Conservation (phyloP, 2,888 invertebrate genomes). For the Limnephilus marmoratus region DNA sequence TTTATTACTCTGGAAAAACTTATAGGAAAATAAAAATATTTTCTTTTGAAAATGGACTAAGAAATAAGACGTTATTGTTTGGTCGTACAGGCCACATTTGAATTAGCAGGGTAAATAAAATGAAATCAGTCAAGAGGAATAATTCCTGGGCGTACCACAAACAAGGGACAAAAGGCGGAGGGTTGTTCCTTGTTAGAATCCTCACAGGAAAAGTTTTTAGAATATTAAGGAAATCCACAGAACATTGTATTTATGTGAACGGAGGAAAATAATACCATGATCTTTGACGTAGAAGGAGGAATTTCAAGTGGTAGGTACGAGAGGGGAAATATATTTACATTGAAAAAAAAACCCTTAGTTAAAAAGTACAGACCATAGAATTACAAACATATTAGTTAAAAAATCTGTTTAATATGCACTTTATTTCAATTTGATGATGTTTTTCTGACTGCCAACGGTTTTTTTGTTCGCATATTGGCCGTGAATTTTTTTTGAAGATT, state of each 20-base stretch:
- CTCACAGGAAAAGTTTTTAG: conserved; percentile 25
- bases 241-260: background rate
- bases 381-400: no score
- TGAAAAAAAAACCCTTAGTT: no score
- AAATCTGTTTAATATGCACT: no score
- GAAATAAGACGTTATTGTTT: background rate
- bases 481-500: no score
- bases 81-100: conserved; percentile 57
- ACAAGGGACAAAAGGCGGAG: conserved; percentile 29
- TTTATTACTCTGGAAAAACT: background rate
- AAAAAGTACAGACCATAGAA: no score
- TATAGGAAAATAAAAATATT: background rate
- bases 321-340: no score
- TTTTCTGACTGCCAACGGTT: no score
- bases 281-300: background rate
- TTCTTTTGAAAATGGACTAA: background rate
- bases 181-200: conserved; percentile 21
- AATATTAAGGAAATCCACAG: background rate
- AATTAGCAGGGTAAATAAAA: conserved; percentile 65
- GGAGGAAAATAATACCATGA: background rate
- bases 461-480: no score
- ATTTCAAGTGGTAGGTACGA: background rate
- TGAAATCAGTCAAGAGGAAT: conserved; percentile 65
- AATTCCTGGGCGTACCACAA: conserved; percentile 61
- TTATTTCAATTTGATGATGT: no score